phyloP scores from a whole-genome alignment of 2,888 invertebrate species.

The Hybos culiciformis region DNA sequence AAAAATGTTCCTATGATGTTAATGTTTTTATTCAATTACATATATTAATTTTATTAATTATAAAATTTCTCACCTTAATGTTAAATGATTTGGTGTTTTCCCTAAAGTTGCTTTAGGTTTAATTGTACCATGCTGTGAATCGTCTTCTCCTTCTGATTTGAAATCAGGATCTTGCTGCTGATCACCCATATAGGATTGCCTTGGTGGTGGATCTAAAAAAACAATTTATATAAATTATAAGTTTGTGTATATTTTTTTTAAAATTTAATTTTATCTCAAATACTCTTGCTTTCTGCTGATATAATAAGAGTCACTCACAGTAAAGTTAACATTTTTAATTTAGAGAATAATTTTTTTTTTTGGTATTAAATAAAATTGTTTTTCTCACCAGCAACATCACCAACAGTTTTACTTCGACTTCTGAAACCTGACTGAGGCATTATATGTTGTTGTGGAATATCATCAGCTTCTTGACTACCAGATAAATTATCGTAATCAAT shows the following conservation, averaged over 20 bases:
- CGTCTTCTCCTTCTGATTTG: constrained; percentile 78
- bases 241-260: too few relatives aligned
- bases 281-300: too few relatives aligned
- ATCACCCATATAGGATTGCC: constrained; percentile 23
- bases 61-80: constrained; percentile 51
- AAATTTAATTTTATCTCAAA: too few relatives aligned
- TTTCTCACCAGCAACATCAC: constrained; percentile 73
- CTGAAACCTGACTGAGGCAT: constrained; percentile 45
- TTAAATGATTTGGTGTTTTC: constrained; percentile 85
- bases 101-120: constrained; percentile 57
- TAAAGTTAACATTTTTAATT: too few relatives aligned
- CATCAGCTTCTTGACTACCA: constrained; percentile 60
- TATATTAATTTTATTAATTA: too few relatives aligned
- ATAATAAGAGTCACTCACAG: too few relatives aligned
- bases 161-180: constrained; percentile 57
- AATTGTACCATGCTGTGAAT: constrained; percentile 55
- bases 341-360: constrained; percentile 8
- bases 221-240: too few relatives aligned
- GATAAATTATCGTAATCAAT: constrained; percentile 73
- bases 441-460: constrained; percentile 34
- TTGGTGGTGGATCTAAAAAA: constrained; percentile 11
- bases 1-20: too few relatives aligned
- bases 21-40: too few relatives aligned
- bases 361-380: too few relatives aligned
- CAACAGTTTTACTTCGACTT: constrained; percentile 80